Conservation (phyloP, 2,797 vertebrate genomes). For the Sphenodon punctatus region DNA sequence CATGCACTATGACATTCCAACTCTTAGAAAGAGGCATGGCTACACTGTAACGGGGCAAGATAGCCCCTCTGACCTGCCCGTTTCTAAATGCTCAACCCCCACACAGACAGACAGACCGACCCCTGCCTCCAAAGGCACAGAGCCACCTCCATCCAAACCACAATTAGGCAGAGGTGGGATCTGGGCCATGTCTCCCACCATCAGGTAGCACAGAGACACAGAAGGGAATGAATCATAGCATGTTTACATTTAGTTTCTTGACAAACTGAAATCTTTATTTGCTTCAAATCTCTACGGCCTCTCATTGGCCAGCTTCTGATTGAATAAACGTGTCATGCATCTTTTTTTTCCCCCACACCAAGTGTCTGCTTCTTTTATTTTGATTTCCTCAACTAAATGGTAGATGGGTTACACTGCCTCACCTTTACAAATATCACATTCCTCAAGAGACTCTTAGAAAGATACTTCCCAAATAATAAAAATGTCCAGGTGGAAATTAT, state of each 20-base stretch:
- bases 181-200: too few species aligned
- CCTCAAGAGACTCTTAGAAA: not conserved
- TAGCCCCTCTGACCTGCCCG: too few species aligned
- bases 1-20: too few species aligned
- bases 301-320: not conserved
- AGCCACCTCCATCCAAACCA: too few species aligned
- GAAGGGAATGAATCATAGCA: not conserved
- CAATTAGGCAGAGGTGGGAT: too few species aligned
- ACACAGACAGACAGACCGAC: too few species aligned
- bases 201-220: too few species aligned
- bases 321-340: not conserved
- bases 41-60: too few species aligned
- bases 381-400: not conserved
- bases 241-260: not conserved
- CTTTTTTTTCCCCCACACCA: not conserved
- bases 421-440: not conserved
- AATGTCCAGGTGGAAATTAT: not conserved
- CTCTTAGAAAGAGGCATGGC: too few species aligned
- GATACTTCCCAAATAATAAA: too few species aligned
- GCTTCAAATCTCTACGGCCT: not conserved
- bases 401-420: not conserved
- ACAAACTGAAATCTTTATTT: not conserved
- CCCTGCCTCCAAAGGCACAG: too few species aligned
- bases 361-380: not conserved
- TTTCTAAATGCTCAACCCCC: too few species aligned